Base-by-base conservation (phyloP, 35 echinoderm and acorn worm species). In the Lytechinus pictus region DNA sequence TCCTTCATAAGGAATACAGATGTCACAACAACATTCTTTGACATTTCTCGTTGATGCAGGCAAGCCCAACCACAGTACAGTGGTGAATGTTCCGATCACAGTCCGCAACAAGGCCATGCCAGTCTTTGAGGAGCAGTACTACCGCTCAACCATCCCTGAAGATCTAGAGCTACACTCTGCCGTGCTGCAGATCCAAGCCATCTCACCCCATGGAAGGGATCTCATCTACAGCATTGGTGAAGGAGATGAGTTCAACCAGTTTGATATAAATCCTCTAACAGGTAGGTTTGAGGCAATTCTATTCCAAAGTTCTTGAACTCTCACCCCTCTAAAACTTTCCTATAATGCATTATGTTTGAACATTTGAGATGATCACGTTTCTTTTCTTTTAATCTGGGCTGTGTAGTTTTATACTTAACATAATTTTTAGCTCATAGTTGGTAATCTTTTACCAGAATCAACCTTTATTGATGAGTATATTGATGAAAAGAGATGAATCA, bases 71-170 rank as follows among this genome's bases (percentile, higher is more conserved):
- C 97, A 95, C 87, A 98, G 97, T 61, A 94, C 96, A 0, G 89
- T 97, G 6, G 95, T 98, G 21, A 95, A 98, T 10, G 98, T 99
- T 0, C 98, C 98, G 0, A 98, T 99, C 93, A 97, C 95, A 2
- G 98, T 99, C 10, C 97, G 95, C 53, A 99, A 99, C 95, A 99
- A 99, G 86, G 98, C 98, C 94, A 99, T 99, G 98, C 97, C 98
- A 0, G 66, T 99, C 56, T 99, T 99, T 94, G 87, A 97, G 94
- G 95, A 97, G 91, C 97, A 98, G 94, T 98, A 98, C 92, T 99
- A 99, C 95, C 91, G 96, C 10, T 94, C 95, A 27, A 92, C 60
- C 13, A 98, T 99, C 95, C 86, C 95, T 9, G 98, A 99, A 61
- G 95, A 99, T 57, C 96, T 98, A 54, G 94, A 97, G 53, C 92